phyloP scores from a whole-genome alignment of 2,113 vertebrate genomes.

The Lichenostomus cassidix region DNA sequence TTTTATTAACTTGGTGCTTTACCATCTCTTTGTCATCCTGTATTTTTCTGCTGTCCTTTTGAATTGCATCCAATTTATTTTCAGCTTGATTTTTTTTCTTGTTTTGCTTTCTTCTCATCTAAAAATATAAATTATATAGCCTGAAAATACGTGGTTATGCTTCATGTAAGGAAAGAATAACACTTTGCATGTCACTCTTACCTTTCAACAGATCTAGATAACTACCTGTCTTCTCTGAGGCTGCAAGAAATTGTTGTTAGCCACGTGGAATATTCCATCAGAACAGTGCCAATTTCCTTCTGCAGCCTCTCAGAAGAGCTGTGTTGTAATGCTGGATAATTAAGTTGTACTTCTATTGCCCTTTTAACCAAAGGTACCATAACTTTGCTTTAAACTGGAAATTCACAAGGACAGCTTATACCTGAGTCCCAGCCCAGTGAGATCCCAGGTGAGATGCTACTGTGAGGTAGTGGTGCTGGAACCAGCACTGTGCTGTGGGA shows the following conservation, averaged over 20 bases:
- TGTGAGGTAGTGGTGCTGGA: background rate
- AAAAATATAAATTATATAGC: constrained; percentile 8
- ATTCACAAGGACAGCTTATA: background rate
- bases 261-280: constrained; percentile 29
- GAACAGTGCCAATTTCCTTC: background rate
- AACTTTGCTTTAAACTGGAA: constrained; percentile 6
- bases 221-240: background rate
- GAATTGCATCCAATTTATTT: constrained; percentile 16
- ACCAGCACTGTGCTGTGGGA: accelerated
- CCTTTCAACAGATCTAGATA: constrained; percentile 11
- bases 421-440: background rate
- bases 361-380: constrained; percentile 13
- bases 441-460: background rate
- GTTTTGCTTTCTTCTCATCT: background rate
- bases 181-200: background rate
- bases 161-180: constrained; percentile 12
- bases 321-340: background rate
- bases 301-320: constrained; percentile 14
- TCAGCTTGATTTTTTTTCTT: background rate
- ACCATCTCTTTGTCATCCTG: background rate
- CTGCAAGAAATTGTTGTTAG: background rate
- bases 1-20: background rate
- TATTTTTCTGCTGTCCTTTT: constrained; percentile 27
- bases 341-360: background rate
- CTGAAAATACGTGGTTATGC: background rate